Percentiles rank a stretch among this genome's conserved stretches.
phyloP scores from a whole-genome alignment of 2,113 vertebrate genomes.

The Bos javanicus region DNA sequence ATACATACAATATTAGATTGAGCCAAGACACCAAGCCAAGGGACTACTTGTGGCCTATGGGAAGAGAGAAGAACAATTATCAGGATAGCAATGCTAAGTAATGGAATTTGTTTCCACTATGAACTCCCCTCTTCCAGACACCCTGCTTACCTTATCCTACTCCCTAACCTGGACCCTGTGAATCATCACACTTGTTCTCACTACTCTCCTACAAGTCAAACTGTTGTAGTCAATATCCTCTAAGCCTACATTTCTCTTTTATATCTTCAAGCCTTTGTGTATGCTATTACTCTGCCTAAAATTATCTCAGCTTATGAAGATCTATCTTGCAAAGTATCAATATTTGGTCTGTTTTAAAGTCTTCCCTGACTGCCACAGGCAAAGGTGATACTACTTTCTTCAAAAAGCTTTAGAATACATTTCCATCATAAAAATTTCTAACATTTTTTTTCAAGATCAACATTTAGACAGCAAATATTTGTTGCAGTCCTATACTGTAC shows the following conservation, averaged over 20 bases:
- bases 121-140: background rate
- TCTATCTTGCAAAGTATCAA: background rate
- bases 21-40: background rate
- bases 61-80: background rate
- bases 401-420: background rate
- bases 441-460: background rate
- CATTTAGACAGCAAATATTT: background rate
- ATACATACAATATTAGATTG: background rate
- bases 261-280: background rate
- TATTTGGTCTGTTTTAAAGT: background rate
- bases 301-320: slow-evolving; percentile 16
- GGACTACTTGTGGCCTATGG: background rate
- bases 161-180: background rate
- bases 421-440: background rate
- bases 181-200: background rate
- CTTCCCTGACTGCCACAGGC: background rate
- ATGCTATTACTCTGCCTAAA: background rate
- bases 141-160: background rate
- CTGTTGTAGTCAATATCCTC: background rate
- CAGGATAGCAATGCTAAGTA: background rate
- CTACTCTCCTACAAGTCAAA: background rate
- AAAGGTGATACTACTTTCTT: background rate
- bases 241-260: background rate
- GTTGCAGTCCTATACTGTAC: background rate
- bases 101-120: background rate